A percentile compares a stretch with the other conserved stretches of the same genome.
Conservation (phyloP, 2,888 invertebrate genomes). For the Lasioglossum villosulum region DNA sequence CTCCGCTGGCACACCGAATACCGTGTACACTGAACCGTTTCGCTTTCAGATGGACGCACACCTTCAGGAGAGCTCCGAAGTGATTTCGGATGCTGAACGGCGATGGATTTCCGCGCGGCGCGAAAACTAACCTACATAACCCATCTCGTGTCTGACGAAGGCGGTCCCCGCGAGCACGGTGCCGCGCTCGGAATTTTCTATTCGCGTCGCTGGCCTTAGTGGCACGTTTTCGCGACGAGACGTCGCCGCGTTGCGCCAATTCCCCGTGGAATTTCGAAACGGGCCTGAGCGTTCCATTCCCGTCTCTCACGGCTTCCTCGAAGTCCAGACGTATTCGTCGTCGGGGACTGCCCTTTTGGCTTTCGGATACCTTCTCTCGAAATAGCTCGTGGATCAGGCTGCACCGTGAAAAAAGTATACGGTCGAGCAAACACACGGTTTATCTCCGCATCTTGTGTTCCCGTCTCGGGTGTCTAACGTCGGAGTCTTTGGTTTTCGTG, state of each 20-base stretch:
- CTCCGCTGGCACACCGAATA: too few relatives aligned
- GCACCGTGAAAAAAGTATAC: constrained; percentile 23
- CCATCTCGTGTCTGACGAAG: background rate
- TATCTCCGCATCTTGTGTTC: background rate
- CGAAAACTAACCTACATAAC: constrained; percentile 9
- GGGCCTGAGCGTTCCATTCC: constrained; percentile 36
- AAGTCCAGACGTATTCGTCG: constrained; percentile 35
- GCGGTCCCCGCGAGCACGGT: background rate
- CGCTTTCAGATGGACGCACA: too few relatives aligned
- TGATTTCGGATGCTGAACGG: background rate
- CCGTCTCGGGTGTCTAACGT: background rate
- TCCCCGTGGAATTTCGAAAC: constrained; percentile 55
- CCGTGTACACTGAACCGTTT: too few relatives aligned
- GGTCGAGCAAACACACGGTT: background rate
- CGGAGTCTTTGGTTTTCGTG: constrained; percentile 16
- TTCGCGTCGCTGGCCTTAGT: constrained; percentile 52
- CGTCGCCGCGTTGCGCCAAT: constrained; percentile 49
- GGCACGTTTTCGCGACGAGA: constrained; percentile 51
- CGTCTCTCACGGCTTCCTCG: constrained; percentile 32
- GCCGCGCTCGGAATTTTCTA: constrained; percentile 49
- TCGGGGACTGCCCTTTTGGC: constrained; percentile 17
- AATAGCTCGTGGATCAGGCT: constrained; percentile 45
- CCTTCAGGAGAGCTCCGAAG: background rate
- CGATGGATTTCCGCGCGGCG: background rate
- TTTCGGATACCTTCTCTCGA: constrained; percentile 21